Percentiles rank a stretch among this genome's conserved stretches.
Conservation (phyloP, 2,113 vertebrate genomes). For the Ceuthmochares aereus region DNA sequence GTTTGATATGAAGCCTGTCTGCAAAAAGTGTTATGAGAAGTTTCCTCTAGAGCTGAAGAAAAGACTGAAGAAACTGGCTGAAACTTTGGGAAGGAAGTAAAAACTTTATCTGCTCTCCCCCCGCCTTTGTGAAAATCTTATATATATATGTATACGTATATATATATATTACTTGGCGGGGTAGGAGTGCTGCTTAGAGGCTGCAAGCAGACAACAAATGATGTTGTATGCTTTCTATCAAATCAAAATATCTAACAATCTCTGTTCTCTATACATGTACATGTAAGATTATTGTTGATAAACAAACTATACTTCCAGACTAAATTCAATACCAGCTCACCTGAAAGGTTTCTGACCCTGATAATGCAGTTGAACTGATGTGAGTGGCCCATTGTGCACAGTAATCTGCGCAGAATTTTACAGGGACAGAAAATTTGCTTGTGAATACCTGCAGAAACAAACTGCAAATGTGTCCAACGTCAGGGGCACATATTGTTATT, state of each 20-base stretch:
- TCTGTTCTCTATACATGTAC: neutral
- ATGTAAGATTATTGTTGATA: neutral
- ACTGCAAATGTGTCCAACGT: neutral
- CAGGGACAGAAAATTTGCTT: neutral
- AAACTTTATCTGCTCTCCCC: neutral
- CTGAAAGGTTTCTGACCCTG: neutral
- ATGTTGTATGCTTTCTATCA: neutral
- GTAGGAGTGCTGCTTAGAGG: neutral
- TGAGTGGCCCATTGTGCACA: neutral
- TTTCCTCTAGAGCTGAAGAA: constrained; percentile 99
- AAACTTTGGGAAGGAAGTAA: constrained; percentile 92
- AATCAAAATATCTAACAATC: neutral
- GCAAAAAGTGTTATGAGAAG: constrained; percentile 99
- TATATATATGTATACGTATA: neutral
- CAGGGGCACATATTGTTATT: neutral
- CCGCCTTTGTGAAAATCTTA: constrained; percentile 39
- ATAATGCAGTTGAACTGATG: neutral
- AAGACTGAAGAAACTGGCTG: constrained; percentile 96
- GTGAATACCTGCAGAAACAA: neutral
- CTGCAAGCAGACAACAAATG: constrained; percentile 17
- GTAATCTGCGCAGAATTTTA: neutral
- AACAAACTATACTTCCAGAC: neutral
- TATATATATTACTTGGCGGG: neutral
- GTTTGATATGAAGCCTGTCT: constrained; percentile 99
- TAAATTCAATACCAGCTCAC: neutral